Base-by-base conservation (phyloP, 2,113 vertebrate species). In the Struthio camelus region DNA sequence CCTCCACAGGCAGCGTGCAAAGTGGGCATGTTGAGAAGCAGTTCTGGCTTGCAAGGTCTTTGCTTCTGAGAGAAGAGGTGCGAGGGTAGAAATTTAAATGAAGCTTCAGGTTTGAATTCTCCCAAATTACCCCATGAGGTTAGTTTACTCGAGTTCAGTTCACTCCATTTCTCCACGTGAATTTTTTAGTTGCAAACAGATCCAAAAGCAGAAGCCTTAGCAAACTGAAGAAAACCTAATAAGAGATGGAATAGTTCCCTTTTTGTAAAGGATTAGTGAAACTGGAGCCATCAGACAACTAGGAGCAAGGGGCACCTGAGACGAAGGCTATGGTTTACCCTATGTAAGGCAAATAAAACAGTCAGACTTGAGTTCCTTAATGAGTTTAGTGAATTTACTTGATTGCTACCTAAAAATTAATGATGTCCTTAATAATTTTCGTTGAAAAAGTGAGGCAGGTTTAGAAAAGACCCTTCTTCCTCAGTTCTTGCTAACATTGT, bases 121-220 rank as follows among this genome's bases (percentile, higher is more conserved):
- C 76, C 56, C 67, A 48, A 76, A 22, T 38, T 40, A 24, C 14
- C 24, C 61, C 9, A 16, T 0, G 0, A 14, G 30, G 22, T 50
- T 82, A 28, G 3, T 67, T 79, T 51, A 12, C 83, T 94, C 61
- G 44, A 48, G 69, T 79, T 85, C n/a, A 75, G 64, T n/a, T n/a
- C n/a, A n/a, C 27, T 92, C 83, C 1, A 0, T 62, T 59, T 59
- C 10, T 73, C 36, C 36, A 54, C 54, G 4, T 59, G 42, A 70
- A 50, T 85, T 65, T 87, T 94, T 93, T 62, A 85, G 30, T 30
- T 40, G 44, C 20, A n/a, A 70, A 0, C 44, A 62, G 54, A 89
- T 46, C 34, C 56, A 71, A 76, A 88, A 80, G 67, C 40, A 83
- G 58, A 86, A 75, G 34, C 59, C 20, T 77, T 84, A 27, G 64